These are phyloP conservation scores for Leptopilina clavipes DNA, from an alignment of 1,140 invertebrate species.

Conservation along the genomic window DNA sequence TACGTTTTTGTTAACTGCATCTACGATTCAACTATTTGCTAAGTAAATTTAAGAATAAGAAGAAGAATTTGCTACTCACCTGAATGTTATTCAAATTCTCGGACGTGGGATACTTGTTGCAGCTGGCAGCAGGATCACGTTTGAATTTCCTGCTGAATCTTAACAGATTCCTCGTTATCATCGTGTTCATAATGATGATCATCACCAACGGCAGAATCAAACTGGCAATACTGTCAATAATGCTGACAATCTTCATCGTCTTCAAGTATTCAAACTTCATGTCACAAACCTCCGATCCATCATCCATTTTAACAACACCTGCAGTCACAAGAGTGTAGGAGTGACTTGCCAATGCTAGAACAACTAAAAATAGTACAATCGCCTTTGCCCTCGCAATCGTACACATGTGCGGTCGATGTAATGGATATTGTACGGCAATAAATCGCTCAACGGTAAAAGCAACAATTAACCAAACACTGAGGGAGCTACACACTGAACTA, in stretches of 20 bases:
- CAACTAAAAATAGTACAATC: constrained; percentile 72
- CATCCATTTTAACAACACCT: constrained; percentile 62
- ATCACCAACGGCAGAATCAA: constrained; percentile 75
- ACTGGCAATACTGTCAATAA: constrained; percentile 77
- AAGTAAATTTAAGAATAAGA: neutral
- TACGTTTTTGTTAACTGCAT: too few species aligned
- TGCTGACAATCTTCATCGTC: constrained; percentile 75
- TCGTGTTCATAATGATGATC: constrained; percentile 78
- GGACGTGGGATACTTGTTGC: constrained; percentile 59
- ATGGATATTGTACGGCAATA: constrained; percentile 80
- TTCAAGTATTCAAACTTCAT: constrained; percentile 71
- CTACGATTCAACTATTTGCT: too few species aligned
- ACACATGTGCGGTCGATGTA: constrained; percentile 79
- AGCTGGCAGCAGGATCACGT: constrained; percentile 52
- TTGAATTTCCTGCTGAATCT: constrained; percentile 71
- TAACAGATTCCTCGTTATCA: constrained; percentile 76
- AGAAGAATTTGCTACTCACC: constrained; percentile 56
- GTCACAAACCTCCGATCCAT: constrained; percentile 71
- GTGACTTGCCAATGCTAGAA: constrained; percentile 72
- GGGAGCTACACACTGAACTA: constrained; percentile 77
- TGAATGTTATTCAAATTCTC: constrained; percentile 71
- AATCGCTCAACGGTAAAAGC: constrained; percentile 81
- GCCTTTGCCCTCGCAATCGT: constrained; percentile 78
- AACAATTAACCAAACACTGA: constrained; percentile 79
- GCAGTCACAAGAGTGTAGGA: constrained; percentile 76